A percentile compares a stretch with the other conserved stretches of the same genome.
These are phyloP conservation scores for Globodera rostochiensis DNA, from an alignment of 1,140 invertebrate genomes.

Conservation along the genomic window DNA sequence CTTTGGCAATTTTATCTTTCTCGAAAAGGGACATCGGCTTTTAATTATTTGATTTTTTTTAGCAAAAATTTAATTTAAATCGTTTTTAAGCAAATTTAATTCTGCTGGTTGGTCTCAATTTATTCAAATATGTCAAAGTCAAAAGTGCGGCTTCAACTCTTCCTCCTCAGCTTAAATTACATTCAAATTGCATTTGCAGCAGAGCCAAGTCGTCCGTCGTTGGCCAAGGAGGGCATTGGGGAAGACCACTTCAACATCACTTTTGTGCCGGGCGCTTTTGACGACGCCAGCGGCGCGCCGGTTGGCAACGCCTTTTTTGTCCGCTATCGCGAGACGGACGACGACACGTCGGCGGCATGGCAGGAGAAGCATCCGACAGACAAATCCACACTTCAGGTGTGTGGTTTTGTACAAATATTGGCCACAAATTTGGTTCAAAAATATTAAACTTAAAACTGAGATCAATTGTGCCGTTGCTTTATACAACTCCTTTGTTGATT, in stretches of 20 bases:
- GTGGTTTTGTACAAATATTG: conserved; percentile 9
- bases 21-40: too few relatives aligned
- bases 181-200: conserved; percentile 53
- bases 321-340: conserved; percentile 54
- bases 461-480: too few relatives aligned
- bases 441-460: too few relatives aligned
- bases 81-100: too few relatives aligned
- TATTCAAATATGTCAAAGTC: not conserved
- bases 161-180: conserved; percentile 6
- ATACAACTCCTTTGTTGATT: too few relatives aligned
- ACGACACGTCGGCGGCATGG: conserved; percentile 54
- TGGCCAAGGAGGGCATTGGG: conserved; percentile 54
- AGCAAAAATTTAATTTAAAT: too few relatives aligned
- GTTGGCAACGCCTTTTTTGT: conserved; percentile 60
- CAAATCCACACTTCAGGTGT: conserved; percentile 5
- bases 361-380: conserved; percentile 29
- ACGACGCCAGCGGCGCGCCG: conserved; percentile 48
- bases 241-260: conserved; percentile 64
- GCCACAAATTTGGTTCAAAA: too few relatives aligned
- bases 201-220: conserved; percentile 54
- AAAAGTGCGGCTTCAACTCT: not conserved
- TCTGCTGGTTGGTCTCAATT: not conserved
- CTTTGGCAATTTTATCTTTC: too few relatives aligned
- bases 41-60: too few relatives aligned
- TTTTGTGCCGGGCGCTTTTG: conserved; percentile 59